phyloP scores from a whole-genome alignment of 2,888 invertebrate genomes.

The Amphipyra tragopoginis region DNA sequence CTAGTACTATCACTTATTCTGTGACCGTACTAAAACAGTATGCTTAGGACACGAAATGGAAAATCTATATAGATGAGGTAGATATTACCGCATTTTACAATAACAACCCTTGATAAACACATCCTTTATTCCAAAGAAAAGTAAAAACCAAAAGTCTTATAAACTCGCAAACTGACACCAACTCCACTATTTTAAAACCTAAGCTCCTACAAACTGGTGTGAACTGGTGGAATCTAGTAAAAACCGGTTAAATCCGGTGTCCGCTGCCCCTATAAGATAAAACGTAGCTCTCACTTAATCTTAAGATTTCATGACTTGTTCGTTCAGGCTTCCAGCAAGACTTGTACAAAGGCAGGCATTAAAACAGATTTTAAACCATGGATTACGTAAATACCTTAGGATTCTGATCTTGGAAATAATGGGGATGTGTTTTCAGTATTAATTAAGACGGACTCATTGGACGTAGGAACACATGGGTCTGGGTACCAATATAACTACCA shows the following conservation, averaged over 20 bases:
- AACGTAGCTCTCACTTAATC: slow-evolving; percentile 64
- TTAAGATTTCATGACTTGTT: slow-evolving; percentile 66
- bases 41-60: slow-evolving; percentile 16
- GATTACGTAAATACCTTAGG: slow-evolving; percentile 47
- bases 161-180: slow-evolving; percentile 25
- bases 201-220: slow-evolving; percentile 49
- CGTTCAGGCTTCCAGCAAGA: slow-evolving; percentile 52
- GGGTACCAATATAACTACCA: too few species aligned
- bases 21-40: slow-evolving; percentile 25
- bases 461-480: too few species aligned
- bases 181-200: slow-evolving; percentile 42
- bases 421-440: slow-evolving; percentile 12
- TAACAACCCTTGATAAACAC: slow-evolving; percentile 3
- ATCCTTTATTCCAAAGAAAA: slow-evolving; percentile 36
- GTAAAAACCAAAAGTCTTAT: slow-evolving; percentile 19
- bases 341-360: slow-evolving; percentile 67
- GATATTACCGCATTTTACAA: too few species aligned
- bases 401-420: slow-evolving; percentile 26
- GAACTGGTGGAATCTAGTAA: slow-evolving; percentile 45
- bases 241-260: slow-evolving; percentile 50
- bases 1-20: too few species aligned
- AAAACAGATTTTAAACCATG: slow-evolving; percentile 63
- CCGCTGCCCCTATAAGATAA: slow-evolving; percentile 61
- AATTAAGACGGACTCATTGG: not conserved
- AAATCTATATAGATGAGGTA: too few species aligned